phyloP scores from a whole-genome alignment of 2,113 vertebrate genomes.

The Notechis scutatus region DNA sequence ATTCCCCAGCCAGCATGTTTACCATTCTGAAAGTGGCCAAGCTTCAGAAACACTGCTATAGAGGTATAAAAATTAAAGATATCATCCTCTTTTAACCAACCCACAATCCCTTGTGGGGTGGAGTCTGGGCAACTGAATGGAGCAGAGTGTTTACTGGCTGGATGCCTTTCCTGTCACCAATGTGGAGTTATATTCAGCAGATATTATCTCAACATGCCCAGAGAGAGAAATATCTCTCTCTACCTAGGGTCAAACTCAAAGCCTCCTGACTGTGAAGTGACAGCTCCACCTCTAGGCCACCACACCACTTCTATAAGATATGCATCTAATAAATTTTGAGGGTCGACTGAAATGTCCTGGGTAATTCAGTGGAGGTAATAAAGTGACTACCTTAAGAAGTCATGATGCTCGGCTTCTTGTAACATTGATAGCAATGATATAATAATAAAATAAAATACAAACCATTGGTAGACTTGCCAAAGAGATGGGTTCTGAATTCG shows the following conservation, averaged over 20 bases:
- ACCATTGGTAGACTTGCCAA: constrained; percentile 84
- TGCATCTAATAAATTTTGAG: not conserved
- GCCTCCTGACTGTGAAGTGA: no score
- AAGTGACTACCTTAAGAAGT: not conserved
- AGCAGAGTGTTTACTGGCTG: no score
- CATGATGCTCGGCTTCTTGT: not conserved
- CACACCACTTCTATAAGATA: not conserved
- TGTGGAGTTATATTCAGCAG: no score
- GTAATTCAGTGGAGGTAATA: not conserved
- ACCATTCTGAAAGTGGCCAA: not conserved
- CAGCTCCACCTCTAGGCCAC: no score
- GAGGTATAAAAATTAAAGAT: not conserved
- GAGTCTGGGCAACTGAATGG: no score
- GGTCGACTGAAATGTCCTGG: not conserved
- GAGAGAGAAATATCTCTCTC: no score
- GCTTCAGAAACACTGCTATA: not conserved
- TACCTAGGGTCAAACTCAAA: no score
- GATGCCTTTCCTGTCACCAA: no score
- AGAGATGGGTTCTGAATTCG: constrained; percentile 83
- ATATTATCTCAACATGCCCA: no score
- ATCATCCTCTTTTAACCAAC: no score
- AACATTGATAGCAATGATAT: not conserved
- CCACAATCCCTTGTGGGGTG: no score
- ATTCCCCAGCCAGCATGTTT: not conserved
- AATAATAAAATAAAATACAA: constrained; percentile 45